Conservation (phyloP, 2,113 vertebrate genomes). For the Nicator chloris region DNA sequence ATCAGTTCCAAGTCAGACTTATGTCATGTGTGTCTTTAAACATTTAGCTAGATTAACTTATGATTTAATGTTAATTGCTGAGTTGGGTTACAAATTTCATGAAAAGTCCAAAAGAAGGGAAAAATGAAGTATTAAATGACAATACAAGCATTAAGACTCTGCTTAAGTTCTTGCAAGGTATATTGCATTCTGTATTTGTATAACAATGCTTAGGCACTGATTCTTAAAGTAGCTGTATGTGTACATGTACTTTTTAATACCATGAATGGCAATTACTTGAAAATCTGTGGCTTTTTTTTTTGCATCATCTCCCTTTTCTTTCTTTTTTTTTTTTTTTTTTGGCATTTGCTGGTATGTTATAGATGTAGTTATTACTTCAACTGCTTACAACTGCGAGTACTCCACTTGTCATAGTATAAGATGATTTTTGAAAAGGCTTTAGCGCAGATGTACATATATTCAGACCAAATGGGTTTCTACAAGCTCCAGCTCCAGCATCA, state of each 20-base stretch:
- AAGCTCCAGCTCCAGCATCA: not conserved
- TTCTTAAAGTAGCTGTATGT: not conserved
- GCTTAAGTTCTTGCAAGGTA: not conserved
- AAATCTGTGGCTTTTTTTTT: not conserved
- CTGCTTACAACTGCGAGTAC: not conserved
- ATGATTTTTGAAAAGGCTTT: not conserved
- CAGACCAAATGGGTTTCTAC: not conserved
- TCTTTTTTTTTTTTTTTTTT: not conserved
- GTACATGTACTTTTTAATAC: not conserved
- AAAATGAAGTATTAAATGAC: not conserved
- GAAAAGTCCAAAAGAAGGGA: not conserved
- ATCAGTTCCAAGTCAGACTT: not conserved
- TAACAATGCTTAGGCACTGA: not conserved
- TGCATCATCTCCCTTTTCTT: not conserved
- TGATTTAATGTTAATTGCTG: not conserved
- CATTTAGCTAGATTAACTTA: not conserved
- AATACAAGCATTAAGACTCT: not conserved
- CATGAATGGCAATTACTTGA: not conserved
- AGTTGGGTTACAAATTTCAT: not conserved
- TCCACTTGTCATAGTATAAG: not conserved
- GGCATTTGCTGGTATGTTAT: not conserved
- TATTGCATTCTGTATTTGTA: not conserved
- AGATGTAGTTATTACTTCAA: not conserved
- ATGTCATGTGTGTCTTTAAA: fast-evolving
- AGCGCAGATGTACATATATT: not conserved